phyloP scores from a whole-genome alignment of 2,113 vertebrate species.

The Eclectus roratus region DNA sequence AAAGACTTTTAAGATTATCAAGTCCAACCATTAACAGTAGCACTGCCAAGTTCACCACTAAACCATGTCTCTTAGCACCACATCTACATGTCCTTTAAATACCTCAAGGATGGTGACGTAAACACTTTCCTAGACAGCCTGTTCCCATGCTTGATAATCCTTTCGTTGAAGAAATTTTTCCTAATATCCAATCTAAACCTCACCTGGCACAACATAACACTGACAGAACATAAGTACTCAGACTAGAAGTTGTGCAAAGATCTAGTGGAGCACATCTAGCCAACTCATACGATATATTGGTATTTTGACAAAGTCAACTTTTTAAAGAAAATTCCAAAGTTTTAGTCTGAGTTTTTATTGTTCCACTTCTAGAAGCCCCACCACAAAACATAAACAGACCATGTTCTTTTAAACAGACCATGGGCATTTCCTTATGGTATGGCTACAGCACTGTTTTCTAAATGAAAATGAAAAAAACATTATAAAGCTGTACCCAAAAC shows the following conservation, averaged over 20 bases:
- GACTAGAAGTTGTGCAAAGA: background rate
- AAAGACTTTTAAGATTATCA: background rate
- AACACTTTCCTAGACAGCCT: background rate
- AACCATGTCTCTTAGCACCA: background rate
- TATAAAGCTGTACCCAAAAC: background rate
- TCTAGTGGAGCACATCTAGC: background rate
- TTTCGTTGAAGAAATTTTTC: background rate
- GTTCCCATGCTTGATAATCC: background rate
- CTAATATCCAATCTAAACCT: background rate
- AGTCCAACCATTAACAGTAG: background rate
- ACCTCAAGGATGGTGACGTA: background rate
- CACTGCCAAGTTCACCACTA: background rate
- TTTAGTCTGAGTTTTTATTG: background rate
- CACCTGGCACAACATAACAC: background rate
- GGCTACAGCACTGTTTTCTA: background rate
- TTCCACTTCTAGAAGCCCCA: background rate
- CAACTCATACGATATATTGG: background rate
- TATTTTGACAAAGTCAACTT: background rate
- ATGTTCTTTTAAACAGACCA: background rate
- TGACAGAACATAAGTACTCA: background rate
- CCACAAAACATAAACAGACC: background rate
- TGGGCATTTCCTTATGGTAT: background rate
- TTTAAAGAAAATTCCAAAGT: background rate
- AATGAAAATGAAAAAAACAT: background rate
- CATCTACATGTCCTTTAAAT: background rate